Percentiles rank a stretch among this genome's conserved stretches.
phyloP scores from a whole-genome alignment of 35 echinoderm and acorn worm species.

The Apostichopus parvimensis region DNA sequence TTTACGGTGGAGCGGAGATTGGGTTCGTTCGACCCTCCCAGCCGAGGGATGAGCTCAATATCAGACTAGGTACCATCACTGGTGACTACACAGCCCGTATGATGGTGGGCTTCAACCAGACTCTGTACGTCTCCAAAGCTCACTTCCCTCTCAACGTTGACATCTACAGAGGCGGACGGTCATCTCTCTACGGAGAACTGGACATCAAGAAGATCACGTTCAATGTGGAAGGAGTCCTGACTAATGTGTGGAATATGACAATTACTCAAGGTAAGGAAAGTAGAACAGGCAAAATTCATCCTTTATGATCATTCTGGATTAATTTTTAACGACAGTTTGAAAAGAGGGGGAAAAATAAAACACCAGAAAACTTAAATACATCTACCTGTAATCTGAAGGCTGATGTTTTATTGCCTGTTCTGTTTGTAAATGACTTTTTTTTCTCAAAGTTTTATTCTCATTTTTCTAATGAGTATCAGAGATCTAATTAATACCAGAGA shows the following conservation, averaged over 20 bases:
- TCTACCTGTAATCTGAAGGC: no score
- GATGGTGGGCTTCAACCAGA: conserved; percentile 80
- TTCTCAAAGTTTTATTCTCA: no score
- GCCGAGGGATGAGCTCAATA: conserved; percentile 22
- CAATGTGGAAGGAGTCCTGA: conserved; percentile 86
- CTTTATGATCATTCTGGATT: no score
- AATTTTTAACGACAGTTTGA: no score
- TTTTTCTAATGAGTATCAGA: no score
- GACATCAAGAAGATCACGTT: conserved; percentile 68
- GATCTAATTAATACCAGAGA: no score
- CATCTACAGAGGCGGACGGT: conserved; percentile 80
- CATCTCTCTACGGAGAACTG: conserved; percentile 78
- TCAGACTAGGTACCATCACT: conserved; percentile 70
- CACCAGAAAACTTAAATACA: no score
- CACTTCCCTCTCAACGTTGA: conserved; percentile 75
- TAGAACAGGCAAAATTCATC: neutral
- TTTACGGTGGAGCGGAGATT: conserved; percentile 79
- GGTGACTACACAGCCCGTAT: conserved; percentile 77
- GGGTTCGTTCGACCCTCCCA: conserved; percentile 65
- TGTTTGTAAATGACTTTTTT: no score
- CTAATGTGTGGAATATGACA: conserved; percentile 79
- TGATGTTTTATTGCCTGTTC: no score
- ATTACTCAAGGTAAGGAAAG: conserved; percentile 73
- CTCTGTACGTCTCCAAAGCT: conserved; percentile 63
- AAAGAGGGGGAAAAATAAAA: no score